Evolutionary conservation across 2,888 invertebrate genomes (phyloP).

Genomic region (Nemotelus pantherinus): DNA sequence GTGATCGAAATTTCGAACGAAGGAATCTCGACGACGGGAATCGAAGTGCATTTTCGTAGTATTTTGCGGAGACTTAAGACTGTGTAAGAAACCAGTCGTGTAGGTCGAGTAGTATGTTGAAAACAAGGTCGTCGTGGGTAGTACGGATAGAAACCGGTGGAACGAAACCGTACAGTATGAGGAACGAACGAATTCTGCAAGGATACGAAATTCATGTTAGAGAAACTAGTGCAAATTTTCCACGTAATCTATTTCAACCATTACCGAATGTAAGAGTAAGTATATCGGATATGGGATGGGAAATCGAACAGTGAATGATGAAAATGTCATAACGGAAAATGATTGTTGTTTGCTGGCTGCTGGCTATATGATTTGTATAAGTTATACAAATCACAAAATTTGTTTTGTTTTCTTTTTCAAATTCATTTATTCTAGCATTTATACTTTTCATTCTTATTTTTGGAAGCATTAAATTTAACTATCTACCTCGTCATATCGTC

Average conservation of each 20-base stretch:
- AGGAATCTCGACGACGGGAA: neutral
- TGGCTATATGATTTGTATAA: too few species aligned
- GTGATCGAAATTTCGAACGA: constrained; percentile 46
- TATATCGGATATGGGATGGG: neutral
- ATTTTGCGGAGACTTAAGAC: neutral
- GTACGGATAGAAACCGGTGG: neutral
- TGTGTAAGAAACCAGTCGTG: too few species aligned
- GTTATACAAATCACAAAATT: too few species aligned
- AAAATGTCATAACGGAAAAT: too few species aligned
- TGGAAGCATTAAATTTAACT: too few species aligned
- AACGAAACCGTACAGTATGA: neutral
- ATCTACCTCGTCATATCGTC: too few species aligned
- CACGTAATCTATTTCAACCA: constrained; percentile 51
- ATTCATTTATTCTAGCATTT: too few species aligned
- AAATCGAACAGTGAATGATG: neutral
- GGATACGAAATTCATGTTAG: constrained; percentile 19
- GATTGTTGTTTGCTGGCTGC: too few species aligned
- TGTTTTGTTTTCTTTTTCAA: too few species aligned
- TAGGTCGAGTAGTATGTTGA: too few species aligned
- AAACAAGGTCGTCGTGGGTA: constrained; percentile 8
- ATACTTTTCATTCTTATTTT: too few species aligned
- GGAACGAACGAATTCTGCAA: constrained; percentile 3
- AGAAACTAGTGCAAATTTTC: constrained; percentile 49
- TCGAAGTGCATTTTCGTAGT: constrained; percentile 32
- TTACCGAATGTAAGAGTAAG: constrained; percentile 32